These are phyloP conservation scores for Aldabrachelys gigantea DNA, from an alignment of 2,113 vertebrate genomes.

Conservation along the genomic window DNA sequence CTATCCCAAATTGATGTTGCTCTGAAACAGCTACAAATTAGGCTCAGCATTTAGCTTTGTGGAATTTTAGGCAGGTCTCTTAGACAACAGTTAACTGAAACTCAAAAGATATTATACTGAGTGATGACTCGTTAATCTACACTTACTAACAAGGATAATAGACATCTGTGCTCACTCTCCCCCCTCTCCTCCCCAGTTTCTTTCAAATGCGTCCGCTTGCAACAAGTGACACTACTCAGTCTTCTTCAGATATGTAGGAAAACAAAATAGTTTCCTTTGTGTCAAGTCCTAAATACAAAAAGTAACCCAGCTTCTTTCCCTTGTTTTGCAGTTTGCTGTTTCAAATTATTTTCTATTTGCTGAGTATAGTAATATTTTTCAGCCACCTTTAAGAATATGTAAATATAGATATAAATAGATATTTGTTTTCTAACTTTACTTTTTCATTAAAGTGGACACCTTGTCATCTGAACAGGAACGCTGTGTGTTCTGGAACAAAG, in stretches of 20 bases:
- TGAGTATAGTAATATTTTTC: slow-evolving; percentile 43
- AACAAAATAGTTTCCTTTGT: slow-evolving; percentile 11
- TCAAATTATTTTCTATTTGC: slow-evolving; percentile 37
- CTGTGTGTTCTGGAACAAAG: background rate
- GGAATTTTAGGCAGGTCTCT: slow-evolving; percentile 39
- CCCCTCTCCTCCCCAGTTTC: fast-evolving
- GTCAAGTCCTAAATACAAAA: no score
- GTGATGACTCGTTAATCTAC: slow-evolving; percentile 42
- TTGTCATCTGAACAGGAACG: background rate
- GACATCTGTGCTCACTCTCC: background rate
- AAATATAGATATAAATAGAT: background rate
- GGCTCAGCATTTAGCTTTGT: background rate
- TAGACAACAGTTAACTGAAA: slow-evolving; percentile 37
- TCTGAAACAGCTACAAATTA: slow-evolving; percentile 21
- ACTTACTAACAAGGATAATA: background rate
- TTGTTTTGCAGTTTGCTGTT: background rate
- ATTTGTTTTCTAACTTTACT: background rate
- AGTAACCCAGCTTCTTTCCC: background rate
- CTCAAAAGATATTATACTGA: background rate
- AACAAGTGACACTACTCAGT: slow-evolving; percentile 22
- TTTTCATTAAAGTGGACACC: background rate
- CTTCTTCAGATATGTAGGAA: slow-evolving; percentile 14
- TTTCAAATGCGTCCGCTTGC: background rate
- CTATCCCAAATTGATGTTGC: background rate
- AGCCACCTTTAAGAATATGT: background rate